Evolutionary conservation across 2,113 vertebrate species (phyloP), one percentile per base, ranked within the genome.

Genomic region (Xiphias gladius): DNA sequence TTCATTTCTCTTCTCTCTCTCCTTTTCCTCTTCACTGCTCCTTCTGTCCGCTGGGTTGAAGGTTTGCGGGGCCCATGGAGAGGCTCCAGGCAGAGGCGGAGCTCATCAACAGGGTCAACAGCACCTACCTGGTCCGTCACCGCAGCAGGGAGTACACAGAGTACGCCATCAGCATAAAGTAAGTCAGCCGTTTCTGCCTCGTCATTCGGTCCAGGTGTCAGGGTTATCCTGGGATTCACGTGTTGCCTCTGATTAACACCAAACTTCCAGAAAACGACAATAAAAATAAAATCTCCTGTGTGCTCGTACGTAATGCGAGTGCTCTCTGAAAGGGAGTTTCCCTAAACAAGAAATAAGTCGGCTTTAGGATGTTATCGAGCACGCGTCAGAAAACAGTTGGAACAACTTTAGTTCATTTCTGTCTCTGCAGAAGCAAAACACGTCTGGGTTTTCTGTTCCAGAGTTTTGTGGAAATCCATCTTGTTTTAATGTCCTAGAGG

Each of bases 121-220:
- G 98, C 95, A 99, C 98, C 65, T 99, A 98, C 91, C 92, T 99
- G 92, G 97, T 99, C 82, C 95, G 98, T 62, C 97, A 97, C 90
- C 96, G 98, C 90, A 97, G 96, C 88, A 97, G 96, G 90, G 98
- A 99, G 90, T 97, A 92, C 63, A 96, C 97, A 39, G 98, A 99
- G 92, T 99, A 99, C 66, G 98, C 98, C 74, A 96, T 99, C 92
- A 99, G 98, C 90, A 98, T 99, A 90, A 99, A 99, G 98, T 99
- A 95, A 97, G 98, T 96, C 58, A 12, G 35, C 30, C 52, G 8
- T 35, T 10, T 0, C 64, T 6, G 2, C 28, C 5, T 5, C 12
- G 20, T 28, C 68, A 30, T 26, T 35, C 19, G 22, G 6, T n/a
- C n/a, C n/a, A n/a, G n/a, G n/a, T 35, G 32, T 35, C 32, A 35